phyloP scores from a whole-genome alignment of 2,888 invertebrate genomes.

The Platerodrilus igneus region DNA sequence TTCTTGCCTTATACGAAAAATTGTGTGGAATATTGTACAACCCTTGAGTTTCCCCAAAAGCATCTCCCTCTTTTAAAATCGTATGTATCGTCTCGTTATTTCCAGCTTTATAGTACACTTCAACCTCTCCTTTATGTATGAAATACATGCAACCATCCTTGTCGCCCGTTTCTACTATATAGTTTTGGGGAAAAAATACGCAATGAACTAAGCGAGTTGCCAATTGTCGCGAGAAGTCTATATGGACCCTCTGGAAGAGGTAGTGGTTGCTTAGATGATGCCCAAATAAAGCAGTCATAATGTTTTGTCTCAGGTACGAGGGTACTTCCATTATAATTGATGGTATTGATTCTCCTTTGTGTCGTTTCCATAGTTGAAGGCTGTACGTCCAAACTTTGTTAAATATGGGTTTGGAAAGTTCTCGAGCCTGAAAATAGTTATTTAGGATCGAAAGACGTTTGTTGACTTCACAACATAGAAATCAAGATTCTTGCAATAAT shows the following conservation, averaged over 20 bases:
- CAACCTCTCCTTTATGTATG: constrained; percentile 53
- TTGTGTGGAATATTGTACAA: constrained; percentile 23
- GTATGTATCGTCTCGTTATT: constrained; percentile 10
- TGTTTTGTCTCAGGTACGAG: constrained; percentile 38
- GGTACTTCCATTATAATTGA: constrained; percentile 26
- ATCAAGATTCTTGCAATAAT: no score
- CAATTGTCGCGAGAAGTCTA: constrained; percentile 51
- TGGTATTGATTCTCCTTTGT: constrained; percentile 51
- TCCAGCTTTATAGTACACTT: constrained; percentile 19
- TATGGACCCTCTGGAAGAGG: constrained; percentile 50
- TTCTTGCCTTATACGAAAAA: constrained; percentile 27
- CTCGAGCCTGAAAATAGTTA: constrained; percentile 27
- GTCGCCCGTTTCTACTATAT: constrained; percentile 52
- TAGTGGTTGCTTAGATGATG: constrained; percentile 49
- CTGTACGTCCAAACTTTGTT: constrained; percentile 55
- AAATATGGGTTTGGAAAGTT: constrained; percentile 37
- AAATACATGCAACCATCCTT: constrained; percentile 54
- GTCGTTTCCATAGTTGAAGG: constrained; percentile 51
- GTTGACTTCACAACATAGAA: no score
- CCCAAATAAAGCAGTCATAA: constrained; percentile 52
- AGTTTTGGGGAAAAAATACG: constrained; percentile 52
- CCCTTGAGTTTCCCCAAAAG: constrained; percentile 32
- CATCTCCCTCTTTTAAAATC: constrained; percentile 16
- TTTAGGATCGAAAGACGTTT: no score
- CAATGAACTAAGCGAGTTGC: constrained; percentile 51